Evolutionary conservation across 2,113 vertebrate genomes (phyloP).

Genomic region (Mugil cephalus): DNA sequence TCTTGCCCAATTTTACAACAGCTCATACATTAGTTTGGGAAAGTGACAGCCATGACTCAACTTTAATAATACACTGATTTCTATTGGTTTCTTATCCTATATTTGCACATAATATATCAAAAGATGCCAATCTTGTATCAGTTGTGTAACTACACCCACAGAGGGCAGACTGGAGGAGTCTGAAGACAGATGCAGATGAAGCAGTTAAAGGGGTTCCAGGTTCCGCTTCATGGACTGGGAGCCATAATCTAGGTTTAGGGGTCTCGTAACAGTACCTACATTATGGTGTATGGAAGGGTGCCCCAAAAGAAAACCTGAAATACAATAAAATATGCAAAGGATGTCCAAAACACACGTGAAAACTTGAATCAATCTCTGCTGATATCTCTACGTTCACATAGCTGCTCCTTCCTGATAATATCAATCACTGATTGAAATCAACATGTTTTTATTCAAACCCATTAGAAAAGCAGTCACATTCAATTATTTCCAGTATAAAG

Average conservation of each 20-base stretch:
- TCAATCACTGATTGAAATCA: constrained; percentile 10
- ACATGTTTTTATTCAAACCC: constrained; percentile 19
- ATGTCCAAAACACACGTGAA: not conserved
- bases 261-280: not conserved
- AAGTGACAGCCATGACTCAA: no score
- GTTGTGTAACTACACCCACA: not conserved
- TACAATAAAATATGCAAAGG: not conserved
- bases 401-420: constrained; percentile 13
- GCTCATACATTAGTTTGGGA: no score
- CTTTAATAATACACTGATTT: no score
- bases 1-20: no score
- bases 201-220: no score
- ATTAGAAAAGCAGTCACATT: constrained; percentile 34
- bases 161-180: no score
- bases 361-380: not conserved
- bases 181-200: no score
- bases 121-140: not conserved
- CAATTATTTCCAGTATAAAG: constrained; percentile 1
- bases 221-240: no score
- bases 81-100: no score
- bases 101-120: no score
- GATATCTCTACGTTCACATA: not conserved
- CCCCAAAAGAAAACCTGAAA: no score
- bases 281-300: no score
- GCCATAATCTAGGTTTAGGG: not conserved